Base-by-base conservation (phyloP, 2,797 vertebrate genomes). In the Carcharodon carcharias region DNA sequence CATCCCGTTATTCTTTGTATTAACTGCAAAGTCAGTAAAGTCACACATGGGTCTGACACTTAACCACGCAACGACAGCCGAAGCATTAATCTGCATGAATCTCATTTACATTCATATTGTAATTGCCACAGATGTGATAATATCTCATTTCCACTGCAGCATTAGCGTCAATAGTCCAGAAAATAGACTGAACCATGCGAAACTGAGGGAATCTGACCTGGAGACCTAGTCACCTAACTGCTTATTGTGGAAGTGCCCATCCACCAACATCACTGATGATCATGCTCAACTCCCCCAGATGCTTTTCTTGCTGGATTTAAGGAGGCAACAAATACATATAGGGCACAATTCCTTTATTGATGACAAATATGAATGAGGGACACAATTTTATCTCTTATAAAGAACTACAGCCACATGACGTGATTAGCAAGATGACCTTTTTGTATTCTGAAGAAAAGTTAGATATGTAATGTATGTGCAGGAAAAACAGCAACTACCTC, bases 161-260 rank as follows among this genome's bases (percentile, higher is more conserved):
- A 97, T 97, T 97, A 97, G 96, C 96, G 61, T 97, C 97, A 96
- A 23, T 96, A 96, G 97, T 96, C 88, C 96, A 96, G 96, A 97
- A 97, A 97, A 97, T 65, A 35, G 97, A 96, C 95, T 65, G 97
- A 97, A 96, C 96, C 89, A 97, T 96, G 88, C 97, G 96, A 96
- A 96, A 97, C 95, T 82, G 61, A 95, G 63, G 65, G 11, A 71
- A 73, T 71, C n/a, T 71, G 94, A 77, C n/a, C 94, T 56, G 67
- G 14, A 95, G 67, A 12, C 94, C 94, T 6, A 31, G 31, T 73
- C 69, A 54, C 65, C 93, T 31, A 26, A 5, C 23, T 65, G 11
- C 40, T 71, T 63, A 73, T 58, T 58, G 50, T 56, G 56, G n/a
- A 73, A 77, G 45, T 28, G 16, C 31, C 23, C 40, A 31, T 56